These are phyloP conservation scores for Caradrina kadenii DNA, from an alignment of 2,888 invertebrate species.

Conservation along the genomic window DNA sequence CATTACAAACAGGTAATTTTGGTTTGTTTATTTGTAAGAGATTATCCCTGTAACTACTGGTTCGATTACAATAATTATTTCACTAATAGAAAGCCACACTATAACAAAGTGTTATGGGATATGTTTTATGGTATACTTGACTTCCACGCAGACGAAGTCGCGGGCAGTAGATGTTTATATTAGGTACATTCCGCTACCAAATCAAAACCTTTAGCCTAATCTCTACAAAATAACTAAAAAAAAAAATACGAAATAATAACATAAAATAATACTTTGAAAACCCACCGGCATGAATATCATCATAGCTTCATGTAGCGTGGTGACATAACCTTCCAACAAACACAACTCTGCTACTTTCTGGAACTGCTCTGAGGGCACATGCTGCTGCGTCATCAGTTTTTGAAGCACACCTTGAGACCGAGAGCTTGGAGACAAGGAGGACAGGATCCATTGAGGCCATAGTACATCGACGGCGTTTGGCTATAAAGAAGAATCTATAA, in stretches of 20 bases:
- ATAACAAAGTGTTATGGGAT: too few species aligned
- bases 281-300: constrained; percentile 93
- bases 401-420: constrained; percentile 71
- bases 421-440: constrained; percentile 75
- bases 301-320: constrained; percentile 92
- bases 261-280: constrained; percentile 6
- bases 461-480: constrained; percentile 91
- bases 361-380: constrained; percentile 79
- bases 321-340: constrained; percentile 89
- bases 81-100: too few species aligned
- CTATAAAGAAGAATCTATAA: constrained; percentile 73
- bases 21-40: too few species aligned
- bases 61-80: too few species aligned
- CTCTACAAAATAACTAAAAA: too few species aligned
- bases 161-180: too few species aligned
- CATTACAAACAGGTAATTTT: too few species aligned
- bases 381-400: constrained; percentile 75
- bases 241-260: too few species aligned
- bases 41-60: too few species aligned
- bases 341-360: constrained; percentile 88
- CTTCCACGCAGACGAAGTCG: too few species aligned
- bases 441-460: constrained; percentile 91
- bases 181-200: not conserved
- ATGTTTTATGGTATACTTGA: too few species aligned
- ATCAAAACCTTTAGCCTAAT: not conserved